Base-by-base conservation (phyloP, 2,113 vertebrate genomes). In the Percina caprodes region DNA sequence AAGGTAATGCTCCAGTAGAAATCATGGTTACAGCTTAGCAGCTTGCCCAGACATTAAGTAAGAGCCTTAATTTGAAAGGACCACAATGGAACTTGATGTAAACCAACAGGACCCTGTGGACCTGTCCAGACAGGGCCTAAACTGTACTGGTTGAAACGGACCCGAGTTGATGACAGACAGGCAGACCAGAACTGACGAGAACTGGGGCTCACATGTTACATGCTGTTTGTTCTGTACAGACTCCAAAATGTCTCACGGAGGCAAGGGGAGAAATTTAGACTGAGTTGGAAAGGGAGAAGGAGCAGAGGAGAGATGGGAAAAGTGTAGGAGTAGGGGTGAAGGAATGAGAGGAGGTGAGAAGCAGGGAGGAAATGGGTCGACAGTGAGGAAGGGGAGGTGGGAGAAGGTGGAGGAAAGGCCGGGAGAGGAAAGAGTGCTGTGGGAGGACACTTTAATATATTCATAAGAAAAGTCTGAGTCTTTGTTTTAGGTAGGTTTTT, bases 211-310 rank as follows among this genome's bases (percentile, higher is more conserved):
- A 77, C 77, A 80, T 77, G 79, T 85, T 82, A 46, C 80, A 82
- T 16, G 16, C 71, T 90, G 81, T 92, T 88, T 90, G 80, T 85
- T 91, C 85, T 92, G 89, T 80, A 79, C 73, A 0, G 67, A 63
- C 51, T 86, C 84, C 87, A 90, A 78, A 75, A 82, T 69, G 73
- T 61, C 68, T 33, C 63, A 6, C 23, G 23, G 61, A 77, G 49
- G 62, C 68, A 80, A 35, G 14, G 55, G 60, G 68, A 78, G 85
- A 74, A 74, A 82, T 84, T 83, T 74, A 62, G 85, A 87, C 30
- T 23, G 45, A 12, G 30, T 51, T 77, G 42, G 75, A 80, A 19
- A 51, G 42, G 82, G 58, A 82, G 58, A 77, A 46, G 68, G 75
- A 80, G 58, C 35, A 24, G 48, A 30, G 58, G 62, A 68, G 49